phyloP scores from a whole-genome alignment of 2,888 invertebrate genomes.

The Ormia ochracea region DNA sequence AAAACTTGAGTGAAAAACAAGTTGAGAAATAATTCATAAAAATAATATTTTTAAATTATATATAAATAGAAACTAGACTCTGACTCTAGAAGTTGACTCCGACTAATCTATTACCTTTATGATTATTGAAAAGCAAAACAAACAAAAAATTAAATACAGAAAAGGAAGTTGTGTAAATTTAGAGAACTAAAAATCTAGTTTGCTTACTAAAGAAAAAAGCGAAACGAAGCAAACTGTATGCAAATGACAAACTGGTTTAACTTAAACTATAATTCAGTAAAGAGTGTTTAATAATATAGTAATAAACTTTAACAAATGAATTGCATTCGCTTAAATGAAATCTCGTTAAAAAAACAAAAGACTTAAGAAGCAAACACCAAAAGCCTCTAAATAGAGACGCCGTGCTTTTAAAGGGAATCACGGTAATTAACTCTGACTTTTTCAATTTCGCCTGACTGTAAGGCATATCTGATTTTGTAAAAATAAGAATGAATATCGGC shows the following conservation, averaged over 20 bases:
- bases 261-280: conserved; percentile 36
- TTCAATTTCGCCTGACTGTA: no score
- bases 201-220: not conserved
- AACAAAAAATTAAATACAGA: no score
- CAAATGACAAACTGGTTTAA: conserved; percentile 48
- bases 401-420: no score
- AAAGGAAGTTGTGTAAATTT: conserved; percentile 62
- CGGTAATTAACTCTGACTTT: no score
- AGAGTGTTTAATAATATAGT: conserved; percentile 15
- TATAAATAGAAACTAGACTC: not conserved
- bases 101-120: conserved; percentile 5
- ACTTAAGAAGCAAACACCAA: conserved; percentile 36
- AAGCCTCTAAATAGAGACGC: no score
- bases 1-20: conserved; percentile 52
- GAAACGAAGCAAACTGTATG: not conserved
- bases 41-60: conserved; percentile 17
- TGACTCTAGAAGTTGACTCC: conserved; percentile 5
- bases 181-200: conserved; percentile 58
- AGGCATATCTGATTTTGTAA: no score
- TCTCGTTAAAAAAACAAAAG: conserved; percentile 33
- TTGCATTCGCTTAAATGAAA: not conserved
- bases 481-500: no score
- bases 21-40: conserved; percentile 37
- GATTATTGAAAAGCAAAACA: not conserved
- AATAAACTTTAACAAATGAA: conserved; percentile 5